Base-by-base conservation (phyloP, 2,888 invertebrate species). In the Mellilla xanthometata region DNA sequence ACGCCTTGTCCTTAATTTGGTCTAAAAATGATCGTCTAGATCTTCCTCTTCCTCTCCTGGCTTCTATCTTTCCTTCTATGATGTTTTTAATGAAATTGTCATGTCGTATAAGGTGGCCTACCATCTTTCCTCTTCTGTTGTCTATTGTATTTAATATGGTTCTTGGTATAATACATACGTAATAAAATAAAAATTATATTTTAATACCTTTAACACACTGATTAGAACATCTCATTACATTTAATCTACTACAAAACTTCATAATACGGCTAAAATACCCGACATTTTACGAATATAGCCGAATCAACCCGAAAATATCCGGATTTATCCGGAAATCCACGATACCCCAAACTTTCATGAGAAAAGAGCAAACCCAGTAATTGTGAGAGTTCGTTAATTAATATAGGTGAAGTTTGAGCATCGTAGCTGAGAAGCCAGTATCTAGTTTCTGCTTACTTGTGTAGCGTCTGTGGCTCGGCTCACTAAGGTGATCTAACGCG, bases 361-460 rank as follows among this genome's bases (percentile, higher is more conserved):
- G 63, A 62, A 59, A 56, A 61, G 58, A 68, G 73, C 72, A 68
- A 65, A 72, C 65, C 64, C 62, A 54, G 64, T 75, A 76, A 81
- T 83, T 76, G 74, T 65, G 50, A 47, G 68, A 71, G 65, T 69
- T 71, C 70, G 62, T 77, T 82, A 81, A 84, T 84, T 83, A 83
- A 84, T 82, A 82, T 81, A 70, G 68, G 63, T 57, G 44, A 56
- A 56, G 49, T 56, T 54, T 40, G 10, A 13, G 9, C n/a, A n/a
- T 13, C 0, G 5, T 32, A 23, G 24, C 33, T 8, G 3, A 1
- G 6, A 6, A 27, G 27, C 8, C 43, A 38, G 43, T 38, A 28
- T 8, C 8, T 6, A 7, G 35, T 1, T 5, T 19, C 2, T 1
- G n/a, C n/a, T n/a, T n/a, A n/a, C n/a, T n/a, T n/a, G n/a, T n/a